Base-by-base conservation (phyloP, 2,797 vertebrate species). In the Mus minutoides region DNA sequence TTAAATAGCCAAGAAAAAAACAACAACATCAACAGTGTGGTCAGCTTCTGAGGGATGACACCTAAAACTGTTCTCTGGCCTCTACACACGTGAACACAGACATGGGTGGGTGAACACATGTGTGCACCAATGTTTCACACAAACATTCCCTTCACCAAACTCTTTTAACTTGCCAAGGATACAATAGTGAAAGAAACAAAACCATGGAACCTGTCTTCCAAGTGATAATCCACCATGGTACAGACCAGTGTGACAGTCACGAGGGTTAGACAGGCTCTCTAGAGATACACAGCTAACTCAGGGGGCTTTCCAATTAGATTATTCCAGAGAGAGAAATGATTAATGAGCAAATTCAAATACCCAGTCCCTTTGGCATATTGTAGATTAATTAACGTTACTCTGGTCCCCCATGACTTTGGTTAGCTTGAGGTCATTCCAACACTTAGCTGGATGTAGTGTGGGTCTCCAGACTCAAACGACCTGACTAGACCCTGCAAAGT, bases 321-420 rank as follows among this genome's bases (percentile, higher is more conserved):
- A 88, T 73, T 64, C 92, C 67, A 71, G 49, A 73, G 29, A 69
- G 8, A 82, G 87, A 77, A 64, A 60, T 31, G 3, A n/a, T 31
- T 94, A 67, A 92, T 88, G 84, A 60, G n/a, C 34, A 67, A 85
- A 26, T 77, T 92, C 46, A 85, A 79, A 95, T 90, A 52, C 37
- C 19, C 24, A 77, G 26, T 43, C 49, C 52, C n/a, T 12, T 54
- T 46, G 82, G 95, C 24, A 82, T 16, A 62, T n/a, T 56, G 91
- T 73, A 90, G 69, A 85, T 34, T 54, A 87, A 90, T 95, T 96
- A 83, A 62, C 54, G 92, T 17, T 34, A 29, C 69, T 78, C 60
- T 93, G 88, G 17, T 86, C 56, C 83, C 62, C 60, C 24, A 24
- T 54, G 83, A 96, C 11, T 92, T 96, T 82, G 60, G 52, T 67